phyloP scores from a whole-genome alignment of 2,888 invertebrate genomes.

The Choreutis nemorana region DNA sequence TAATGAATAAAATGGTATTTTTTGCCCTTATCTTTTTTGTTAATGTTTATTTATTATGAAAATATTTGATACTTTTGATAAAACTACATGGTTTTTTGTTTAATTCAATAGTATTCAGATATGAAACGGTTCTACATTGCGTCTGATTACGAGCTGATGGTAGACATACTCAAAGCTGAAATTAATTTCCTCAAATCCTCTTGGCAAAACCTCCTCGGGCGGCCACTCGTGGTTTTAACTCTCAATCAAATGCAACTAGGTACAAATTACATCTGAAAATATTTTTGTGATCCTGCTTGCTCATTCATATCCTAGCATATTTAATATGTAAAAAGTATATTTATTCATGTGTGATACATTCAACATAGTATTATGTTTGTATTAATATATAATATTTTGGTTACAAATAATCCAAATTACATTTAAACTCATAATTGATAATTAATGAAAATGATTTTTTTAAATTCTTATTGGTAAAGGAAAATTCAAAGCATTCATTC shows the following conservation, averaged over 20 bases:
- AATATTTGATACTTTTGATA: not conserved
- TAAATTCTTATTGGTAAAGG: no score
- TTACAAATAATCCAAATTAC: no score
- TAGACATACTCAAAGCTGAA: slow-evolving; percentile 97
- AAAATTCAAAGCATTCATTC: no score
- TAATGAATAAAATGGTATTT: slow-evolving; percentile 3
- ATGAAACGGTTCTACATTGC: slow-evolving; percentile 98
- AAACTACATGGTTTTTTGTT: not conserved
- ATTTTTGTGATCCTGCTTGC: slow-evolving; percentile 27
- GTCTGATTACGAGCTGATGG: slow-evolving; percentile 96
- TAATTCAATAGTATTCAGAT: slow-evolving; percentile 91
- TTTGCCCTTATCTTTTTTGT: slow-evolving; percentile 4
- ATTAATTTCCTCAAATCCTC: slow-evolving; percentile 97
- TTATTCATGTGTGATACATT: no score
- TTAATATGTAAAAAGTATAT: no score
- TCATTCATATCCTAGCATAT: slow-evolving; percentile 17
- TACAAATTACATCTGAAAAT: slow-evolving; percentile 48
- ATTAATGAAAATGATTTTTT: no score
- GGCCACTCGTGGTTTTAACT: slow-evolving; percentile 93
- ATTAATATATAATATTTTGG: no score
- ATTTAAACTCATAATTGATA: no score
- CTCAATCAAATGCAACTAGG: slow-evolving; percentile 89
- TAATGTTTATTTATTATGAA: slow-evolving; percentile 11
- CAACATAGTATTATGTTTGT: no score
- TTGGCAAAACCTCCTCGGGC: slow-evolving; percentile 97